Percentiles rank a stretch among this genome's conserved stretches.
Evolutionary conservation across 1,140 invertebrate species (phyloP).

Genomic region (Scylla paramamosain): DNA sequence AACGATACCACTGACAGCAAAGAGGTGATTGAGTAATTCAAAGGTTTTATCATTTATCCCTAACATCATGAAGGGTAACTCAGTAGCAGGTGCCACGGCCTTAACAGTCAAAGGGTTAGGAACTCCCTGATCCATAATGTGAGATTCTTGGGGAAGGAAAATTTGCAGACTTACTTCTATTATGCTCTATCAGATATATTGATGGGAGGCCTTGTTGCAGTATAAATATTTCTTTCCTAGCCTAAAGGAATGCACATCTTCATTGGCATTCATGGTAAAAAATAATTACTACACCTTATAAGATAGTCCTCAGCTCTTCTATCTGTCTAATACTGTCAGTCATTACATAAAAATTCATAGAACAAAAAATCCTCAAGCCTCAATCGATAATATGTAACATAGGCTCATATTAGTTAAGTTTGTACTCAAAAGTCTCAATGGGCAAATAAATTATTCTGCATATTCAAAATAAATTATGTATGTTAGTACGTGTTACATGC

Average conservation of each 20-base stretch:
- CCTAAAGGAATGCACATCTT: not conserved
- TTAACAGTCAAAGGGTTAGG: too few species aligned
- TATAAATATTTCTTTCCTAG: not conserved
- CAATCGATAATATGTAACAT: not conserved
- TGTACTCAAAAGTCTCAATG: not conserved
- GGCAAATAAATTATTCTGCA: not conserved
- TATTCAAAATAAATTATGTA: constrained; percentile 15
- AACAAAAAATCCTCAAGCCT: not conserved
- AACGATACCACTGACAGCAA: too few species aligned
- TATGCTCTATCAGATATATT: not conserved
- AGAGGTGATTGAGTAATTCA: too few species aligned
- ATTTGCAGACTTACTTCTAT: not conserved
- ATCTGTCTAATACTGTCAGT: not conserved
- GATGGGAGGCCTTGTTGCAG: not conserved
- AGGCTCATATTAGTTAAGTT: constrained; percentile 4
- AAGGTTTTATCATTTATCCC: too few species aligned
- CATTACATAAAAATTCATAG: not conserved
- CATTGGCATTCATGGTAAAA: not conserved
- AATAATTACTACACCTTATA: not conserved
- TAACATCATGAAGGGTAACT: too few species aligned
- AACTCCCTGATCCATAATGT: not conserved
- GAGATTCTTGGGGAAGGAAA: not conserved
- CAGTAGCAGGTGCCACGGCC: too few species aligned
- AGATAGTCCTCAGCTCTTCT: not conserved
- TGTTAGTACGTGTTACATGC: not conserved